phyloP scores from a whole-genome alignment of 2,797 vertebrate genomes.

The Rhinichthys osculus region DNA sequence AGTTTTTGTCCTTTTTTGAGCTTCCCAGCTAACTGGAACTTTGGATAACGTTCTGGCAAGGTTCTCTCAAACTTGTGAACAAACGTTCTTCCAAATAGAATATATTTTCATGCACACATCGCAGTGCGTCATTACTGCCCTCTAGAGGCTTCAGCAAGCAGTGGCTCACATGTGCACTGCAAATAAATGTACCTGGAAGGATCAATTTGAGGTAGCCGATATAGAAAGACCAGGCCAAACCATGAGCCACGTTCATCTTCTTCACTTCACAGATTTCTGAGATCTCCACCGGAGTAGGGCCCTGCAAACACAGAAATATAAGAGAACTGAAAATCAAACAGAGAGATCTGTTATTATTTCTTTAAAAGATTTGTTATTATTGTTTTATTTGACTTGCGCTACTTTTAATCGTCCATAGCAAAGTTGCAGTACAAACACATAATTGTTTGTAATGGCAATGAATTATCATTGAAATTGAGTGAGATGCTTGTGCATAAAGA shows the following conservation, averaged over 20 bases:
- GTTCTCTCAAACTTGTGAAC: background rate
- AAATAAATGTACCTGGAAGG: constrained; percentile 79
- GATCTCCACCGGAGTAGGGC: constrained; percentile 78
- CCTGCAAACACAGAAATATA: constrained; percentile 66
- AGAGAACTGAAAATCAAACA: background rate
- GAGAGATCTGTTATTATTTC: background rate
- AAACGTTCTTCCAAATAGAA: background rate
- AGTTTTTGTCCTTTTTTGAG: background rate
- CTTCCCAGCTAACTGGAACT: background rate
- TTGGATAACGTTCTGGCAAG: background rate
- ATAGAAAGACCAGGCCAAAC: constrained; percentile 92
- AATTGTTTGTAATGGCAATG: background rate
- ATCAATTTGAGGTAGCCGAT: constrained; percentile 87
- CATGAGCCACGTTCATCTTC: constrained; percentile 87
- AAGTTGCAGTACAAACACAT: background rate
- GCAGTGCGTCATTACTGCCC: constrained; percentile 1
- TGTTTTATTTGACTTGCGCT: background rate
- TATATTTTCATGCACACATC: background rate
- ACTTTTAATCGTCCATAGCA: background rate
- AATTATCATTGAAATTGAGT: no score
- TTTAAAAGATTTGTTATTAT: background rate
- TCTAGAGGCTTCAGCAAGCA: background rate
- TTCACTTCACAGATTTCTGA: constrained; percentile 83
- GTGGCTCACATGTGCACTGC: background rate
- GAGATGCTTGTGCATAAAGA: no score